phyloP scores from a whole-genome alignment of 2,113 vertebrate species.

The Apaloderma vittatum region DNA sequence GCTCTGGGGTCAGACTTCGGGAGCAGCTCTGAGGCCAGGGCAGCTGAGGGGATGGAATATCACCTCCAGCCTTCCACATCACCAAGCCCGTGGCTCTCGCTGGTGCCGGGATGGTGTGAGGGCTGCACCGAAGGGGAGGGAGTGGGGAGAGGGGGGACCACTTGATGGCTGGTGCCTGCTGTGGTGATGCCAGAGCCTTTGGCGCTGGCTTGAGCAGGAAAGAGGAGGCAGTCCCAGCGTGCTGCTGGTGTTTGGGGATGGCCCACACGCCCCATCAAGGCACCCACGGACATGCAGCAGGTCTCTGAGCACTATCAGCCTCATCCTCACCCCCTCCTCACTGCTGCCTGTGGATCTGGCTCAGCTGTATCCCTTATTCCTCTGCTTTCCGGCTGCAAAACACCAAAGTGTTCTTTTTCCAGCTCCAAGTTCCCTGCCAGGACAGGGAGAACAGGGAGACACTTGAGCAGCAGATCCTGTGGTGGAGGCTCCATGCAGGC shows the following conservation, averaged over 20 bases:
- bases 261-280: rapidly evolving
- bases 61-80: not conserved
- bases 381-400: not conserved
- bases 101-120: rapidly evolving
- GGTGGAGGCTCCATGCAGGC: not conserved
- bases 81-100: not conserved
- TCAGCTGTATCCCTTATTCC: rapidly evolving
- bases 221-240: rapidly evolving
- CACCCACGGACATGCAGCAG: rapidly evolving
- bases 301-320: not conserved
- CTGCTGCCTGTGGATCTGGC: not conserved
- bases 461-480: rapidly evolving
- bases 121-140: not conserved
- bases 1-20: not conserved
- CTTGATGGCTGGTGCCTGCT: rapidly evolving
- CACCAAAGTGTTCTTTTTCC: not conserved
- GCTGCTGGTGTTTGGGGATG: not conserved
- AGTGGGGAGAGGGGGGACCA: not conserved
- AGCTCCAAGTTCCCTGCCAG: not conserved
- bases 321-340: rapidly evolving
- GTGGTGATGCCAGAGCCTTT: not conserved
- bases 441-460: not conserved
- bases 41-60: not conserved
- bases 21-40: not conserved
- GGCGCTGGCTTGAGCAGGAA: not conserved